Conservation (phyloP, 1,140 invertebrate species). For the Formica selysi region DNA sequence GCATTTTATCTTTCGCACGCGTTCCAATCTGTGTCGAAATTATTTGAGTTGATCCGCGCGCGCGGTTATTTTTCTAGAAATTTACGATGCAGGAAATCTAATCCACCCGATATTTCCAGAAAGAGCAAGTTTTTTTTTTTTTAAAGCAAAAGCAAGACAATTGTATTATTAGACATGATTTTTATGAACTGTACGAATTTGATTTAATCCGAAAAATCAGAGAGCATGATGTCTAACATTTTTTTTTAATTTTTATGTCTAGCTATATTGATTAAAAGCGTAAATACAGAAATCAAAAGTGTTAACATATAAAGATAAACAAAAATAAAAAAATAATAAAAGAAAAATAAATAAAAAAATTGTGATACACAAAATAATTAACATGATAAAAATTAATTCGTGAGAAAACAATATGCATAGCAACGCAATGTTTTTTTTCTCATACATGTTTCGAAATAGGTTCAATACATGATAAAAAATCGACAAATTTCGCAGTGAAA, state of each 20-base stretch:
- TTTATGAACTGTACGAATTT: conserved; percentile 19
- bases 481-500: not conserved
- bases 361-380: not conserved
- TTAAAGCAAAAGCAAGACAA: not conserved
- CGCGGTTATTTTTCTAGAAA: not conserved
- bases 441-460: not conserved
- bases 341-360: not conserved
- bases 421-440: not conserved
- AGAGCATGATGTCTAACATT: not conserved
- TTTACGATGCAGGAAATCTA: not conserved
- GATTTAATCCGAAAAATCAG: not conserved
- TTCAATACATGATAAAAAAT: not conserved
- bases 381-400: not conserved
- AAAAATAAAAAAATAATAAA: not conserved
- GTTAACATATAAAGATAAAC: not conserved
- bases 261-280: not conserved
- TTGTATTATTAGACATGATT: not conserved
- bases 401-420: not conserved
- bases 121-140: not conserved
- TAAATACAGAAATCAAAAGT: conserved; percentile 17
- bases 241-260: not conserved
- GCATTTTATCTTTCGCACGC: conserved; percentile 37
- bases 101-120: not conserved
- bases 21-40: not conserved
- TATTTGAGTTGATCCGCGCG: not conserved